These are phyloP conservation scores for Drosophila busckii DNA, from an alignment of 1,140 invertebrate species.

Conservation along the genomic window DNA sequence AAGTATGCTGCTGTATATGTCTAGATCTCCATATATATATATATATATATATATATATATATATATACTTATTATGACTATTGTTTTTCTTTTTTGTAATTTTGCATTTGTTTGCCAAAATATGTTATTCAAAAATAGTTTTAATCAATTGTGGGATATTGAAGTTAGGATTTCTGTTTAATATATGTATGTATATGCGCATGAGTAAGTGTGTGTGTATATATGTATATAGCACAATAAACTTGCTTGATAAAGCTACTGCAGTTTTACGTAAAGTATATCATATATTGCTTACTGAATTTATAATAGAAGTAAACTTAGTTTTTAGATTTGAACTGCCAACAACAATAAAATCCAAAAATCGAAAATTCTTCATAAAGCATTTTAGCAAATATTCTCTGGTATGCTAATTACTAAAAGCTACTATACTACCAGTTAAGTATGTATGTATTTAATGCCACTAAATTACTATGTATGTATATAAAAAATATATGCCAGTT, in stretches of 20 bases:
- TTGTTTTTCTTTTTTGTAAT: conserved; percentile 20
- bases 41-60: conserved; percentile 42
- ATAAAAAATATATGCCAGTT: conserved; percentile 22
- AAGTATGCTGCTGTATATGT: conserved; percentile 31
- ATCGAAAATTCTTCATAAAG: conserved; percentile 27
- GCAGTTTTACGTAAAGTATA: conserved; percentile 32
- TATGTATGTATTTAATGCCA: conserved; percentile 31
- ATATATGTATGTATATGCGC: conserved; percentile 20
- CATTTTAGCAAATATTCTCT: conserved; percentile 42
- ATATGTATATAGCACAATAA: conserved; percentile 50
- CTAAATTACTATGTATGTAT: conserved; percentile 26
- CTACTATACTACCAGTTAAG: conserved; percentile 25
- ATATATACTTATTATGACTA: conserved; percentile 37
- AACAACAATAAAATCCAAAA: conserved; percentile 42
- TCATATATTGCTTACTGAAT: conserved; percentile 51
- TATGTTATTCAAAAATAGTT: conserved; percentile 69
- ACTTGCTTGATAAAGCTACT: conserved; percentile 57
- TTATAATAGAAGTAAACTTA: conserved; percentile 40
- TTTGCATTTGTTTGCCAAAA: conserved; percentile 47
- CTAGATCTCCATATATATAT: conserved; percentile 28
- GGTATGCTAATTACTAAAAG: conserved; percentile 32
- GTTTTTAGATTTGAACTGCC: conserved; percentile 50
- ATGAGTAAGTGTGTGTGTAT: too few relatives aligned
- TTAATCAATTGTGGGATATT: too few relatives aligned
- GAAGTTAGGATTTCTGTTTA: conserved; percentile 12